Conservation (phyloP, 2,888 invertebrate genomes). For the Peribatodes rhomboidaria region DNA sequence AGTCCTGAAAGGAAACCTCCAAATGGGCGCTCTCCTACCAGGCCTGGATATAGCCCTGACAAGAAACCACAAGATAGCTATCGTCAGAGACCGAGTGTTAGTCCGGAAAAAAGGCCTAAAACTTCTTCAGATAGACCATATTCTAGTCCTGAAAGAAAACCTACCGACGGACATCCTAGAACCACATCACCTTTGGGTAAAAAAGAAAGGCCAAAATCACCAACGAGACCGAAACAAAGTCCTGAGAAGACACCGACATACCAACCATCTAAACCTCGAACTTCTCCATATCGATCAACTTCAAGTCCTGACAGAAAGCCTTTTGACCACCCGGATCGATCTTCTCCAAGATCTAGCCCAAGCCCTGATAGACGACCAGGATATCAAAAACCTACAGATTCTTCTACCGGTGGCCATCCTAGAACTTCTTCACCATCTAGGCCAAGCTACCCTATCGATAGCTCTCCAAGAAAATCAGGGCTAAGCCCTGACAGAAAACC, state of each 20-base stretch:
- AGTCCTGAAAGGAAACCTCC: slow-evolving; percentile 66
- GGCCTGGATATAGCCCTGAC: slow-evolving; percentile 65
- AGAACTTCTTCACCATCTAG: slow-evolving; percentile 20
- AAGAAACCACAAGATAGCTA: slow-evolving; percentile 59
- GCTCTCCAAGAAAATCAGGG: slow-evolving; percentile 27
- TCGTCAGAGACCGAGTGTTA: slow-evolving; percentile 61
- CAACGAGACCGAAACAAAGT: slow-evolving; percentile 51
- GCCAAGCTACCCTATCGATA: not conserved
- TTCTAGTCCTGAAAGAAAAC: slow-evolving; percentile 60
- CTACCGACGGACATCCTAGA: slow-evolving; percentile 40
- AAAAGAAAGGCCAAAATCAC: slow-evolving; percentile 33
- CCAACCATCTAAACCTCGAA: slow-evolving; percentile 28
- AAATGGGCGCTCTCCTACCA: slow-evolving; percentile 63
- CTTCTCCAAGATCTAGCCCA: slow-evolving; percentile 46
- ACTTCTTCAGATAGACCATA: slow-evolving; percentile 50
- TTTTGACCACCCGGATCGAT: slow-evolving; percentile 19
- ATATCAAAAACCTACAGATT: slow-evolving; percentile 18
- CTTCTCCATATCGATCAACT: slow-evolving; percentile 25
- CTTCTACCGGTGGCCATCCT: not conserved
- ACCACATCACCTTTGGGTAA: slow-evolving; percentile 33
- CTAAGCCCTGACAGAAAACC: slow-evolving; percentile 52
- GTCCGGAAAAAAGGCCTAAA: slow-evolving; percentile 68
- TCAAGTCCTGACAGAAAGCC: slow-evolving; percentile 36
- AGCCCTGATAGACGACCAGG: slow-evolving; percentile 57
- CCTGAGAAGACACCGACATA: slow-evolving; percentile 54